Evolutionary conservation across 2,113 vertebrate species (phyloP), one percentile per base, ranked within the genome.

Genomic region (Tympanuchus pallidicinctus): DNA sequence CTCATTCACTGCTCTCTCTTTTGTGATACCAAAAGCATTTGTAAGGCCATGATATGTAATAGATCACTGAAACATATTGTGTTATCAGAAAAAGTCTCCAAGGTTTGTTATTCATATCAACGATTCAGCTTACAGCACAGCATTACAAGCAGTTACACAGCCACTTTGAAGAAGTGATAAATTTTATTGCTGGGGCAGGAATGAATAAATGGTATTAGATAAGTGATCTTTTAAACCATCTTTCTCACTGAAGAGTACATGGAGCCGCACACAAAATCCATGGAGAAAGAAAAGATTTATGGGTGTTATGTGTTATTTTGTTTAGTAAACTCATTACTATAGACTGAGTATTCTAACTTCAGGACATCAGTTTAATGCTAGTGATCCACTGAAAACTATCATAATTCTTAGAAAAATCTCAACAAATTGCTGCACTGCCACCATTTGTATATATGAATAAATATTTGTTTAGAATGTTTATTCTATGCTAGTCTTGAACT

Each of bases 21-120:
- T 82, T 81, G 81, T 84, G 34, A 19, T 77, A 11, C 43, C 81
- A 70, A 81, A 94, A 95, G 89, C 47, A 75, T 82, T 84, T 90
- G 34, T 83, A 86, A 93, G 34, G 47, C 24, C 77, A 25, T 56
- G 40, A 81, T 32, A 11, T 60, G 70, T 28, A 88, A 90, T 3
- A 81, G 65, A 75, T 56, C 47, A n/a, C 43, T 81, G 56, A 93
- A 94, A 82, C 74, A 21, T 77, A 40, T 60, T 84, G 6, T 59
- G 28, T 71, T 90, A 78, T 90, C 70, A 72, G 77, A 91, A 80
- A 91, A 34, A 79, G 12, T 32, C 50, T 89, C 42, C 42, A 90
- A 93, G 91, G 65, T 60, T 86, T 90, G 32, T 64, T 81, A 83
- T 93, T 95, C 80, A 64, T 0, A 0, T 80, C 64, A 94, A 3